Base-by-base conservation (phyloP, 1,140 invertebrate species). In the Sycophila sp. region DNA sequence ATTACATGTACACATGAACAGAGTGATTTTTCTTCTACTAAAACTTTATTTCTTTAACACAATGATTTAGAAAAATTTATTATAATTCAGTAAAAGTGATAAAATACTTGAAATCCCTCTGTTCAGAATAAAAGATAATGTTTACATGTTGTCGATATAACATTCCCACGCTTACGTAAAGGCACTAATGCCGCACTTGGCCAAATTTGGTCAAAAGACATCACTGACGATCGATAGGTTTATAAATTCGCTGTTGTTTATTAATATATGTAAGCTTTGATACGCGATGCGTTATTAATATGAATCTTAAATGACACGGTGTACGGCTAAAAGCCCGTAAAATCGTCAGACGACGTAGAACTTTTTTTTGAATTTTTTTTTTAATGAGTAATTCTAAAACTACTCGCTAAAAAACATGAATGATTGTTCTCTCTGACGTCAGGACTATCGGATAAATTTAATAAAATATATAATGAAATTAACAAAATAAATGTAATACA, bases 101-200 rank as follows among this genome's bases (percentile, higher is more conserved):
- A 17, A 51, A 47, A 51, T 5, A 56, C 15, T 62, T 28, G 26
- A 69, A 71, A 73, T 81, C 76, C 81, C 77, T 81, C 79, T 84
- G 79, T 85, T 76, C 82, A 81, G 68, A 59, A 64, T 71, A 60
- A 76, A 78, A 72, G 72, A 80, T 75, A 66, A 83, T 85, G 83
- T 86, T 81, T 85, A 82, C 80, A 81, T 86, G 85, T 85, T 86
- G 83, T 86, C 85, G 80, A 83, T 86, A 86, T 86, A 85, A 84
- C 79, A 86, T 83, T 83, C 77, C 83, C 85, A 86, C 85, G 85
- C 85, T 86, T 86, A 86, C 83, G 85, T 86, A 81, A 85, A 79
- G 84, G 84, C 85, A 86, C 85, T 83, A 81, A 85, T 85, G 85
- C 85, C 84, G 85, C 85, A 86, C 85, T 81, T 78, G 83, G 80